phyloP scores from a whole-genome alignment of 2,888 invertebrate species.

The Ferdinandea cuprea region DNA sequence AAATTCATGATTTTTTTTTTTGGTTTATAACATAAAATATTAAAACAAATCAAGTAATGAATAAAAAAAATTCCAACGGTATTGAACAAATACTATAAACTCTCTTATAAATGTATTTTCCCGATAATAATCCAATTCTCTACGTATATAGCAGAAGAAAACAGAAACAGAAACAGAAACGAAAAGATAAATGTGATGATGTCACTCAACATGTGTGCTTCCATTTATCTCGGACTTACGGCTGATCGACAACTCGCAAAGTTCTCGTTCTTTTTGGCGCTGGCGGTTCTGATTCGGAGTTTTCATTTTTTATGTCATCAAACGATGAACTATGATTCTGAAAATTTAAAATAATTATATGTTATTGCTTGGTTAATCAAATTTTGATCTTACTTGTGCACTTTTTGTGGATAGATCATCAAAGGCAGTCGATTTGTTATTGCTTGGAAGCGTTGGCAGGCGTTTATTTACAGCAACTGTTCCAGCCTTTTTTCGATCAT shows the following conservation, averaged over 20 bases:
- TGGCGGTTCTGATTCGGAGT: constrained; percentile 53
- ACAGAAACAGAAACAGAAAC: constrained; percentile 45
- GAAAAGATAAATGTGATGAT: constrained; percentile 41
- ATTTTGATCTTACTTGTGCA: constrained; percentile 73
- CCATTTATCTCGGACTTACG: constrained; percentile 16
- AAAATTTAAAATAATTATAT: neutral
- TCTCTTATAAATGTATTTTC: constrained; percentile 47
- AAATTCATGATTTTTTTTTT: constrained; percentile 43
- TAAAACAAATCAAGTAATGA: constrained; percentile 17
- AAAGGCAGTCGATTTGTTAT: constrained; percentile 70
- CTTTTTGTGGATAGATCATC: constrained; percentile 76
- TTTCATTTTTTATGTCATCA: constrained; percentile 59
- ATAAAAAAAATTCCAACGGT: neutral
- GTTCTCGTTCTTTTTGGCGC: constrained; percentile 70
- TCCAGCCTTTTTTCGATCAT: constrained; percentile 72
- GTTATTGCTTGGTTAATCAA: too few species aligned
- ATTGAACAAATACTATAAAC: constrained; percentile 56
- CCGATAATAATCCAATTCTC: constrained; percentile 31
- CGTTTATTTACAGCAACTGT: constrained; percentile 72
- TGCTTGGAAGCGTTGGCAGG: constrained; percentile 66
- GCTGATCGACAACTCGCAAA: constrained; percentile 32
- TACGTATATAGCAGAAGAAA: constrained; percentile 43
- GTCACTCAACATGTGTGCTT: constrained; percentile 19
- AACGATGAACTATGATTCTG: constrained; percentile 62
- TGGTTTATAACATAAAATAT: constrained; percentile 17